Evolutionary conservation across 2,888 invertebrate species (phyloP).

Genomic region (Xylota sylvarum): DNA sequence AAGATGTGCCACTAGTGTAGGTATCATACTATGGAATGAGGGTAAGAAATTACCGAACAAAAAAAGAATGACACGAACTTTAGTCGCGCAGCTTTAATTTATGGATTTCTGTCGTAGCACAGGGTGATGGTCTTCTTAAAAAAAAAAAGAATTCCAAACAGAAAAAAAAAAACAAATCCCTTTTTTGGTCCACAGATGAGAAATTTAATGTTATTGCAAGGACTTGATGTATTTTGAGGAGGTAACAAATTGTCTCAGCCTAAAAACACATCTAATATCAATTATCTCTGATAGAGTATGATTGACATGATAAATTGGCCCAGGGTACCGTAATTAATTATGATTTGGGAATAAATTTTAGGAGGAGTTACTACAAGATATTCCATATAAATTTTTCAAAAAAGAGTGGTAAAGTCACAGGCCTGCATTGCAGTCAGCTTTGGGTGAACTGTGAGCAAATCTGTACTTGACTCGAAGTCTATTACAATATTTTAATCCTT

Average conservation of each 20-base stretch:
- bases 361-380: not conserved
- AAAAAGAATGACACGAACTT: conserved; percentile 54
- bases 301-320: conserved; percentile 56
- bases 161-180: conserved; percentile 10
- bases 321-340: not conserved
- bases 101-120: conserved; percentile 55
- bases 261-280: conserved; percentile 56
- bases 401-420: no score
- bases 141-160: not conserved
- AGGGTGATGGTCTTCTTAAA: conserved; percentile 16
- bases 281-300: conserved; percentile 41
- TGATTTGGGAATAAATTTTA: conserved; percentile 7
- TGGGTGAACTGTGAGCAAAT: no score
- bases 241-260: conserved; percentile 55
- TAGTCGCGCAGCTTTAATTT: conserved; percentile 62
- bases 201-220: conserved; percentile 50
- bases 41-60: conserved; percentile 39
- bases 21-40: conserved; percentile 43
- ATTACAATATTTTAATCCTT: no score
- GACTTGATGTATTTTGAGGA: conserved; percentile 36
- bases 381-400: no score
- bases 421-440: no score
- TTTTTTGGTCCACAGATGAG: conserved; percentile 26
- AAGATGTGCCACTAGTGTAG: conserved; percentile 56
- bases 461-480: no score